A percentile compares a stretch with the other conserved stretches of the same genome.
These are phyloP conservation scores for Hyposoter dolosus DNA, from an alignment of 2,888 invertebrate species.

Conservation along the genomic window DNA sequence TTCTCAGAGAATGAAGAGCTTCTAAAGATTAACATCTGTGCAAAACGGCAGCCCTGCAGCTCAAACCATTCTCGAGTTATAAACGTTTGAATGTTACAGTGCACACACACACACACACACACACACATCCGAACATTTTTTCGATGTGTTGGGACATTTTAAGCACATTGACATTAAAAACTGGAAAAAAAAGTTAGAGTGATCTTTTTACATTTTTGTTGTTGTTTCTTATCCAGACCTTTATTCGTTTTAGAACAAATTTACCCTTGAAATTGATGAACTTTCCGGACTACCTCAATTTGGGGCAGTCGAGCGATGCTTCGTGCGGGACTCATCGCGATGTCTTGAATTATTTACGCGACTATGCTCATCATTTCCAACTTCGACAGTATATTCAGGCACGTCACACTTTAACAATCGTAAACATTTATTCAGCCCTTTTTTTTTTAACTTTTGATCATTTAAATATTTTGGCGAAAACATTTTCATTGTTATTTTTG, in stretches of 20 bases:
- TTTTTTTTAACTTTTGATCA: neutral
- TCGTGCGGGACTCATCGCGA: constrained; percentile 89
- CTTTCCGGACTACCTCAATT: constrained; percentile 89
- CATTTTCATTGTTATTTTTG: constrained; percentile 26
- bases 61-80: too few relatives aligned
- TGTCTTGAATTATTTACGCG: constrained; percentile 89
- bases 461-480: neutral
- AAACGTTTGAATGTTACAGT: too few relatives aligned
- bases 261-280: constrained; percentile 93
- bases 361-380: constrained; percentile 88
- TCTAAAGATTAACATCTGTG: too few relatives aligned
- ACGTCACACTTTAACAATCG: constrained; percentile 59
- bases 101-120: too few relatives aligned
- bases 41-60: too few relatives aligned
- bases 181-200: too few relatives aligned
- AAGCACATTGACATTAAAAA: too few relatives aligned
- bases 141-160: too few relatives aligned
- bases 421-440: neutral
- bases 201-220: neutral
- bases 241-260: constrained; percentile 87
- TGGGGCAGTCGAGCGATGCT: constrained; percentile 85
- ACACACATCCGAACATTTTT: too few relatives aligned
- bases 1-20: too few relatives aligned
- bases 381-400: constrained; percentile 89
- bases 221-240: neutral